These are phyloP conservation scores for Drosophila kokeensis DNA, from an alignment of 2,888 invertebrate genomes.

Conservation along the genomic window DNA sequence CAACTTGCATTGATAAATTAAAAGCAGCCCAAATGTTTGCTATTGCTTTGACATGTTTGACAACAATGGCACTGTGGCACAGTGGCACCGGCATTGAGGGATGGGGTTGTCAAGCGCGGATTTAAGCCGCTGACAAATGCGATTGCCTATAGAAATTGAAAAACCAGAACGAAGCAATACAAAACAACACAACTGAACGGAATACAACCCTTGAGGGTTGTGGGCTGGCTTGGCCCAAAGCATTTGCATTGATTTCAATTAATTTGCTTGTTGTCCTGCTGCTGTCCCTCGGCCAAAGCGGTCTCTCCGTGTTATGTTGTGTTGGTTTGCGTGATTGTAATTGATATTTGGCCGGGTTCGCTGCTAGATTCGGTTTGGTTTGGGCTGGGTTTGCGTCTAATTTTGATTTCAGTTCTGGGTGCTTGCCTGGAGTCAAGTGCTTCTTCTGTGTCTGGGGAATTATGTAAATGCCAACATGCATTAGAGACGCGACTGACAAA, in stretches of 20 bases:
- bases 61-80: conserved; percentile 67
- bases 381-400: conserved; percentile 24
- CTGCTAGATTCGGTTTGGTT: conserved; percentile 32
- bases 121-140: conserved; percentile 82
- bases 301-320: conserved; percentile 23
- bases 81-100: not conserved
- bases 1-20: conserved; percentile 77
- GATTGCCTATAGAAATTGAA: conserved; percentile 75
- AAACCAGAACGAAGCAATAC: conserved; percentile 57
- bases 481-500: conserved; percentile 63
- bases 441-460: conserved; percentile 57
- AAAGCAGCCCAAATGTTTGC: conserved; percentile 79
- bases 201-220: conserved; percentile 59
- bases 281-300: conserved; percentile 49
- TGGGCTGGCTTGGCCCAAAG: conserved; percentile 29
- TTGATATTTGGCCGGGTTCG: conserved; percentile 72
- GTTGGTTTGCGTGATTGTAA: conserved; percentile 75
- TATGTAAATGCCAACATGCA: conserved; percentile 76
- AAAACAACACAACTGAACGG: not conserved
- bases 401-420: conserved; percentile 38
- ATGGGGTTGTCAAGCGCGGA: conserved; percentile 32
- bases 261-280: conserved; percentile 71
- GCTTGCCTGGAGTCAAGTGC: conserved; percentile 71
- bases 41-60: conserved; percentile 82
- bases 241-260: conserved; percentile 82